Base-by-base conservation (phyloP, 2,888 invertebrate genomes). In the Dugesia japonica region DNA sequence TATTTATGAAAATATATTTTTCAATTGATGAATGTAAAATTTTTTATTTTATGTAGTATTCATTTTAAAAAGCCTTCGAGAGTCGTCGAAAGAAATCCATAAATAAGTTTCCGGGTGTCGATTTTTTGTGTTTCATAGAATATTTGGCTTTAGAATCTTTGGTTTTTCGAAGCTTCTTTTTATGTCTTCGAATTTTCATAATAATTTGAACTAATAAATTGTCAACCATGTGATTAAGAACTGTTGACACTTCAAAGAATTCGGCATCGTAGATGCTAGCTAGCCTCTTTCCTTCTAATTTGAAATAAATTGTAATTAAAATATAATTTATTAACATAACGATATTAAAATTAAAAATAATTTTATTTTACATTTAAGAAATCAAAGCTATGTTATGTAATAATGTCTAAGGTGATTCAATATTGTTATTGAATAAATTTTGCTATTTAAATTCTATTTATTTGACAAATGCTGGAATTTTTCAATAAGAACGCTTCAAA, bases 81-180 rank as follows among this genome's bases (percentile, higher is more conserved):
- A 56, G 56, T 56, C 56, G 4, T 20, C 56, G 56, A n/a, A 56
- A 56, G n/a, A 56, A 56, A n/a, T 56, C 56, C 56, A 56, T 56
- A 23, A 56, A 56, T 23, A 56, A 20, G 56, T 56, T 56, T 56
- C 56, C 56, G 4, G 56, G 56, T 23, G 56, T 56, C 17, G 56
- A 56, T 56, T n/a, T 56, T 56, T 56, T 56, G 17, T 56, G 56
- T 56, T 56, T 56, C 56, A 56, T 56, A 13, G 56, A n/a, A 56
- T 56, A 56, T 13, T 56, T 56, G 56, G 23, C n/a, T 20, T 56
- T 56, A n/a, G 56, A 56, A 56, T 56, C 23, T 56, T 23, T 56
- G n/a, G 56, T n/a, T n/a, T 56, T 56, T n/a, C 23, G 4, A 20
- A 56, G 23, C 23, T 23, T 56, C 23, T 56, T 56, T 56, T 56